Conservation (phyloP, 2,888 invertebrate species). For the Xestia c-nigrum region DNA sequence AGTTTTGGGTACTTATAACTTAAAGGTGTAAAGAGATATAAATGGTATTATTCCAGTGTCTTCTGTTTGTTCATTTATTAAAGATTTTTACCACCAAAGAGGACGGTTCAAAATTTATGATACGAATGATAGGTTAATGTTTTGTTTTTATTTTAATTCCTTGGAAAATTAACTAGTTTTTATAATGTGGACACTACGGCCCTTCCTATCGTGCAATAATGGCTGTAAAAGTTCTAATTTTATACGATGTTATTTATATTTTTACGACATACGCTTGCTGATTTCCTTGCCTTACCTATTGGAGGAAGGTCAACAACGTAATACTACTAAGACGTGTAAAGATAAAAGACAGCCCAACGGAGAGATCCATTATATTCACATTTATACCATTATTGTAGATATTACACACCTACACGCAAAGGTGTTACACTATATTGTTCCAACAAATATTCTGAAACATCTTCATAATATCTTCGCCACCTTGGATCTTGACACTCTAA, state of each 20-base stretch:
- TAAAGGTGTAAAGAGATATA: neutral
- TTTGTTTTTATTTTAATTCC: too few relatives aligned
- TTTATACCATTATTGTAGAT: neutral
- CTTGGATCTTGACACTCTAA: conserved; percentile 19
- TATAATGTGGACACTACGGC: too few relatives aligned
- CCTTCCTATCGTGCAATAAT: too few relatives aligned
- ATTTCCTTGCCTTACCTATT: too few relatives aligned
- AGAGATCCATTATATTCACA: neutral
- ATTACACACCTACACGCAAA: neutral
- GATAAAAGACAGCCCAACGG: neutral
- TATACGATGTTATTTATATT: too few relatives aligned
- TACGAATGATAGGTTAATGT: too few relatives aligned
- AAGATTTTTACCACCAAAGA: neutral
- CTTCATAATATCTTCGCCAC: conserved; percentile 15
- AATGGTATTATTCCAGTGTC: neutral
- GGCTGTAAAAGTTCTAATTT: too few relatives aligned
- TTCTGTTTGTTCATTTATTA: neutral
- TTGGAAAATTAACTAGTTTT: too few relatives aligned
- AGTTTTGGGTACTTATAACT: conserved; percentile 7
- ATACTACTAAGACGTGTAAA: neutral
- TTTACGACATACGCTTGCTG: too few relatives aligned
- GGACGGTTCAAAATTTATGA: too few relatives aligned
- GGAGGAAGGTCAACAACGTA: too few relatives aligned
- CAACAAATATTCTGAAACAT: neutral
- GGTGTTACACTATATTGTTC: neutral